These are phyloP conservation scores for Nasonia giraulti DNA, from an alignment of 1,140 invertebrate species.

Conservation along the genomic window DNA sequence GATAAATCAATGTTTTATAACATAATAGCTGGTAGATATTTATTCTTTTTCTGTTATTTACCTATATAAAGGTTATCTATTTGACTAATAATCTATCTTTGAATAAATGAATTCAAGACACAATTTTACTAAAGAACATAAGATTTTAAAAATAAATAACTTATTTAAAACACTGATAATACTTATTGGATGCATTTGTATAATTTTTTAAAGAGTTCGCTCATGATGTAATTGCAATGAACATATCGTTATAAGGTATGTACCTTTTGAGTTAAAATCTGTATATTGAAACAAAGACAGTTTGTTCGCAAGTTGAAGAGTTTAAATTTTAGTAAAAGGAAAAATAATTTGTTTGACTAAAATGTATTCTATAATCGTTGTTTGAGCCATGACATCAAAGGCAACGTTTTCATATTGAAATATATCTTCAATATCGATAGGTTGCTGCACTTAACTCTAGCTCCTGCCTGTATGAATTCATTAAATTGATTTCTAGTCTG, in stretches of 20 bases:
- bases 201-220: not conserved
- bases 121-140: no score
- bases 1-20: conserved; percentile 40
- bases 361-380: not conserved
- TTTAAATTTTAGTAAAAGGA: not conserved
- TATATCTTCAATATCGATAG: not conserved
- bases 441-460: not conserved
- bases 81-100: not conserved
- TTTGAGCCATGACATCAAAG: conserved; percentile 1
- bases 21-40: conserved; percentile 40
- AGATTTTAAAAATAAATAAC: not conserved
- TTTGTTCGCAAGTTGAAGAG: not conserved
- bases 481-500: not conserved
- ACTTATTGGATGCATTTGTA: not conserved
- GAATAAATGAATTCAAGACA: not conserved
- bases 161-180: not conserved
- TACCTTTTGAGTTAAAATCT: no score
- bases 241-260: no score
- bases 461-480: not conserved
- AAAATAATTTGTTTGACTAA: conserved; percentile 9
- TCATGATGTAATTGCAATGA: not conserved
- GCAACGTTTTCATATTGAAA: conserved; percentile 22
- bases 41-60: no score
- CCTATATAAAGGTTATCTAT: not conserved
- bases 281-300: not conserved